Base-by-base conservation (phyloP, 2,113 vertebrate species). In the Henicopernis longicauda region DNA sequence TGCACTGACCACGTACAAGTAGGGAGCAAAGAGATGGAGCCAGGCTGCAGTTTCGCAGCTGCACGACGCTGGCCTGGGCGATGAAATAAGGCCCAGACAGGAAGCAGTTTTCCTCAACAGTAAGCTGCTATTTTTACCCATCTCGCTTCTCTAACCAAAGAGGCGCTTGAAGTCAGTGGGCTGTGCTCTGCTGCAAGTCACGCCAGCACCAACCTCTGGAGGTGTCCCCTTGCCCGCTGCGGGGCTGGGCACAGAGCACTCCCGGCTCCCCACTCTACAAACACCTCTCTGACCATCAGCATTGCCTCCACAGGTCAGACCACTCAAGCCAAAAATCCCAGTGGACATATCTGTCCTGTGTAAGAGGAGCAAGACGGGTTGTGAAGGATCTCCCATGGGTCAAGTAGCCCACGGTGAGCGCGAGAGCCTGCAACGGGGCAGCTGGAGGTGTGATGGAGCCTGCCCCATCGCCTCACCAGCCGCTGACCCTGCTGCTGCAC, bases 101-200 rank as follows among this genome's bases (percentile, higher is more conserved):
- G 91, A 91, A 94, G 93, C 84, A 65, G 62, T 87, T 94, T 94
- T 94, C 93, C 94, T 96, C 86, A 97, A 89, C 66, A 95, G 91
- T 93, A 89, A 94, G 70, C 38, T 95, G 84, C 95, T 95, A 85
- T 97, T 97, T 97, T 97, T 96, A 91, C 84, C 72, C 91, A 91
- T 93, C 74, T 89, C n/a, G 2, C 31, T 72, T 78, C 73, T 76
- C 66, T 73, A 63, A 54, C 36, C 70, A 58, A 65, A 61, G 67
- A 58, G 66, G 70, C 3, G 1, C 62, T 93, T 65, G 17, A 86
- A 93, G 81, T 26, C 70, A 62, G 27, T 19, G 61, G 62, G 27
- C 26, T 76, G 23, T 44, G 47, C 42, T 89, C 26, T 38, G 49
- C n/a, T 66, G 36, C 38, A 27, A 31, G 42, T 62, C 59, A 29